Evolutionary conservation across 2,888 invertebrate species (phyloP), one percentile per base, ranked within the genome.

Genomic region (Fabriciana adippe): DNA sequence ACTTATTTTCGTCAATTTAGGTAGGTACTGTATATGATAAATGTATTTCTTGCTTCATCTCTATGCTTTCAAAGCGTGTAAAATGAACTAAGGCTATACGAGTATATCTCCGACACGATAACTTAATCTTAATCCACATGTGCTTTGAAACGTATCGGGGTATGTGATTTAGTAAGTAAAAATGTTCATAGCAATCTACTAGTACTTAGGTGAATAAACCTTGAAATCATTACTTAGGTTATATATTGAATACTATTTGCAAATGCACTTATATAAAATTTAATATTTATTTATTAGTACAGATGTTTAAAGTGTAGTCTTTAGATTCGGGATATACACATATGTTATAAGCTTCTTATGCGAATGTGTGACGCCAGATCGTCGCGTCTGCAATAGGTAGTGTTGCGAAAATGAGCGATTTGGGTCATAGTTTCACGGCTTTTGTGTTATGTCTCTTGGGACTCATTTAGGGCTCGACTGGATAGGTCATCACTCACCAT

Each of bases 371-470:
- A 85, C 88, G 87, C 85, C 89, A 70, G 76, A 78, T 78, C 77
- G 87, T 83, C 88, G 86, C 84, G 82, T 69, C 80, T 72, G 73
- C 74, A 74, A 74, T 75, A 65, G 18, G 18, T 18, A 18, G 59
- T 76, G 78, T 86, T 82, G 81, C 83, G 82, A 86, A 87, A 87
- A 85, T 75, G 78, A 74, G 77, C 72, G 76, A 81, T 80, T 86
- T 85, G 84, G 86, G 85, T 86, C 86, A 87, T 84, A 86, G 86
- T 85, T 80, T 84, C 82, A 75, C 80, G 89, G 87, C 87, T 87
- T 89, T 89, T 89, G 79, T 74, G 78, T 73, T 78, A 18, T 84
- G 82, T 82, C 79, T 76, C 81, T 83, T 84, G 80, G 78, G 67
- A 50, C 66, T 64, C 54, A 66, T 70, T 61, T 65, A 64, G 67